These are phyloP conservation scores for Trypoxylus dichotomus DNA, from an alignment of 1,140 invertebrate genomes.

Conservation along the genomic window DNA sequence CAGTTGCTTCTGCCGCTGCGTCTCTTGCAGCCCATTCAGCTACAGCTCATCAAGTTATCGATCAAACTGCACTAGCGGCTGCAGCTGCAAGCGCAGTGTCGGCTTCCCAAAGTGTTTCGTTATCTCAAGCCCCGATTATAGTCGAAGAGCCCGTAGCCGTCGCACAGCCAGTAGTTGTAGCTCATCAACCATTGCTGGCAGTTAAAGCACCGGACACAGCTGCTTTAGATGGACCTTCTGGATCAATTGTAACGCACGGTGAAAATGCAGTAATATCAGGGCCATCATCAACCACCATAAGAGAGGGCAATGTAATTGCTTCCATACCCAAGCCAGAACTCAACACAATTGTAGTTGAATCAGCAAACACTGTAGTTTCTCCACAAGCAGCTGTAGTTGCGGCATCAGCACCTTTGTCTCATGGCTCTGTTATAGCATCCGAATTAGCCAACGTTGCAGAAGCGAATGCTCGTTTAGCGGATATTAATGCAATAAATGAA, in stretches of 20 bases:
- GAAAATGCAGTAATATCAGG: conserved; percentile 37
- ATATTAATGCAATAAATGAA: not conserved
- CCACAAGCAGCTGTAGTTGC: not conserved
- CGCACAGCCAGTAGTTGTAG: conserved; percentile 30
- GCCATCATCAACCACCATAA: conserved; percentile 37
- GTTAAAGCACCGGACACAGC: conserved; percentile 31
- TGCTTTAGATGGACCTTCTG: conserved; percentile 37
- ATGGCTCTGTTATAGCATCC: not conserved
- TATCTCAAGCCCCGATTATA: conserved; percentile 25
- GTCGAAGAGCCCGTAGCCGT: conserved; percentile 5
- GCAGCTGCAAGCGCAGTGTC: not conserved
- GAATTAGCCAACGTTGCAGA: not conserved
- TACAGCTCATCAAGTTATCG: not conserved
- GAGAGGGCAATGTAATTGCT: conserved; percentile 26
- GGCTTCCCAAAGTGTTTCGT: not conserved
- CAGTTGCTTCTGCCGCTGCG: not conserved
- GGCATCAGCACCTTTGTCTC: not conserved
- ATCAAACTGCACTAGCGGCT: not conserved
- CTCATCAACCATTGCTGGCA: conserved; percentile 31
- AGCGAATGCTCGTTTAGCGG: not conserved
- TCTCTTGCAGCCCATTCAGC: not conserved
- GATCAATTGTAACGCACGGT: conserved; percentile 36
- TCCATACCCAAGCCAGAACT: not conserved
- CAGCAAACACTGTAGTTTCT: not conserved
- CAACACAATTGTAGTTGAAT: not conserved